phyloP scores from a whole-genome alignment of 2,888 invertebrate species.

The Chromoteleia sp. region DNA sequence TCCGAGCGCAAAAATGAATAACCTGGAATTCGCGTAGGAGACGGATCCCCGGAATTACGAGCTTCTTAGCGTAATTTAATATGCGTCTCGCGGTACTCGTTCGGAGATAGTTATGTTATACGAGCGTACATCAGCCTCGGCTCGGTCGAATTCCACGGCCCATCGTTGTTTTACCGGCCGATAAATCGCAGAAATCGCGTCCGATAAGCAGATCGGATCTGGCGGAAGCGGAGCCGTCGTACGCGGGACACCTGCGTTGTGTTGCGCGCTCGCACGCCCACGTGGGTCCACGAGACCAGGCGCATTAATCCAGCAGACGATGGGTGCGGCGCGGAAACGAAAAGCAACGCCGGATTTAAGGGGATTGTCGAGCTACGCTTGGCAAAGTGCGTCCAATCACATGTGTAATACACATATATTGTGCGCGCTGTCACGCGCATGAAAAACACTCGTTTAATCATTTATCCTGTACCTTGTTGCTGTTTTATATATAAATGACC shows the following conservation, averaged over 20 bases:
- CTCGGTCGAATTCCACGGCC: slow-evolving; percentile 35
- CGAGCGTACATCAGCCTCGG: slow-evolving; percentile 36
- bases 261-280: slow-evolving; percentile 59
- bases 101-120: slow-evolving; percentile 49
- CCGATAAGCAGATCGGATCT: slow-evolving; percentile 59
- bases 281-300: slow-evolving; percentile 52
- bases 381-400: slow-evolving; percentile 65
- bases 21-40: slow-evolving; percentile 60
- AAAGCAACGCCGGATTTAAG: slow-evolving; percentile 58
- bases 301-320: slow-evolving; percentile 61
- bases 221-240: slow-evolving; percentile 57
- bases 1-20: slow-evolving; percentile 34
- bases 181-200: slow-evolving; percentile 56
- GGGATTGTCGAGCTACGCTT: slow-evolving; percentile 55
- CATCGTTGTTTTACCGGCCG: slow-evolving; percentile 36
- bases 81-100: slow-evolving; percentile 21
- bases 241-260: slow-evolving; percentile 64
- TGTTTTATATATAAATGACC: slow-evolving; percentile 22
- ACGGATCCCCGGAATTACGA: slow-evolving; percentile 62
- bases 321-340: slow-evolving; percentile 64
- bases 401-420: slow-evolving; percentile 47
- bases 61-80: slow-evolving; percentile 60
- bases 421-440: slow-evolving; percentile 36
- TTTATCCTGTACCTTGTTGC: slow-evolving; percentile 29
- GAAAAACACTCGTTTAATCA: slow-evolving; percentile 51